Base-by-base conservation (phyloP, 2,797 vertebrate species). In the Antrozous pallidus region DNA sequence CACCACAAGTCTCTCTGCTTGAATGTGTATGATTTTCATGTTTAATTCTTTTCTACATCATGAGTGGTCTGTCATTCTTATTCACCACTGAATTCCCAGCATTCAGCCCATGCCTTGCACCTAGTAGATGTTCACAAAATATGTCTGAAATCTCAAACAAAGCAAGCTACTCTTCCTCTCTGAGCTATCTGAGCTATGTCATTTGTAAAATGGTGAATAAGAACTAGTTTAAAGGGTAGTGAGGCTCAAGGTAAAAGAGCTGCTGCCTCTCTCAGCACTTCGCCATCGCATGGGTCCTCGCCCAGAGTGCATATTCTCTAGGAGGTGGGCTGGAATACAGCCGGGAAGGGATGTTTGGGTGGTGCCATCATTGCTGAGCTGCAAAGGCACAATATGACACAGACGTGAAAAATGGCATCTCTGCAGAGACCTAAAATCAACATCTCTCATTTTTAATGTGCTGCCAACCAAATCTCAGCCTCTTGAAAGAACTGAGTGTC, bases 381-480 rank as follows among this genome's bases (percentile, higher is more conserved):
- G 40, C 65, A 31, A 10, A 56, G 40, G 74, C 69, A 36, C 8
- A 33, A 3, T 47, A 28, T 38, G 84, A 90, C 58, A 51, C 42
- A 47, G 61, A 8, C 7, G 14, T 74, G 87, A 94, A 87, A 95
- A 91, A 70, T 24, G 13, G 26, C 63, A 12, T 86, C 49, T 9
- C 28, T 83, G 6, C 31, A 20, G 26, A 81, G 75, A 80, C 56
- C 86, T 80, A 61, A 94, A 85, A 80, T 28, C 70, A 90, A 45
- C 49, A 67, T 89, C 42, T 26, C 79, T 97, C 33, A 54, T 74
- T 92, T 69, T 83, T 67, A 83, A 78, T 78, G 81, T 95, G 86
- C 70, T 95, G 87, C 88, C 89, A 91, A 26, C 36, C 22, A 79
- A 85, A 86, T 82, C 89, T 94, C 56, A 79, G 79, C 47, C 73